Evolutionary conservation across 92 coral and sea anemone species (phyloP), one percentile per base, ranked within the genome.

Genomic region (Epizoanthus rinbou): DNA sequence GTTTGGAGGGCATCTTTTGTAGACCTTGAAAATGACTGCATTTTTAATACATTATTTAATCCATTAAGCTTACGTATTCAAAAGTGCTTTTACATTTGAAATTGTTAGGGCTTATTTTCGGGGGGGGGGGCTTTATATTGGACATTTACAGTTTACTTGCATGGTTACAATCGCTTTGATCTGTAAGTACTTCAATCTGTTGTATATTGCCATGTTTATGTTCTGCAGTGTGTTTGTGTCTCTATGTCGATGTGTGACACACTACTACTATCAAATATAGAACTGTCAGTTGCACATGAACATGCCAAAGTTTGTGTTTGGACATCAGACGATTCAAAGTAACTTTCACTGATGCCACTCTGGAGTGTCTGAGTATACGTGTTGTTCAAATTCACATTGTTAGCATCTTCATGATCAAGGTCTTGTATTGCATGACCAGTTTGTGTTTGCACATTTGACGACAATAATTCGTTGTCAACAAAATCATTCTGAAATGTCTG

Each of bases 401-500:
- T 74, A 35, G 73, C 53, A 69, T 66, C 80, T 17, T 80, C n/a
- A n/a, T n/a, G n/a, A n/a, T n/a, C 90, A 64, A 65, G 22, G 39
- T 87, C 65, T 37, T 82, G 88, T 19, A 86, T 58, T 80, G 82
- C 76, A 6, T 13, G 17, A 17, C 62, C 70, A 64, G 83, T 67
- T 66, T 93, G 92, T 85, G 93, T 93, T 59, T 91, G 98, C 1
- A 84, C 87, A 73, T 88, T 85, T 33, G 89, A 68, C 8, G 91
- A 85, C 79, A 88, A 85, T 54, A 76, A 67, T 22, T 59, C 58
- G 73, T 71, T 80, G 35, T 57, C 68, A 28, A 53, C 87, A 76
- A 89, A 87, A 87, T 88, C 85, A 54, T 85, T 91, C 78, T 89
- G 94, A 43, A 94, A 54, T 33, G 99, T 97, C 80, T 97, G 99